These are phyloP conservation scores for Leuctra nigra DNA, from an alignment of 2,888 invertebrate species.

Conservation along the genomic window DNA sequence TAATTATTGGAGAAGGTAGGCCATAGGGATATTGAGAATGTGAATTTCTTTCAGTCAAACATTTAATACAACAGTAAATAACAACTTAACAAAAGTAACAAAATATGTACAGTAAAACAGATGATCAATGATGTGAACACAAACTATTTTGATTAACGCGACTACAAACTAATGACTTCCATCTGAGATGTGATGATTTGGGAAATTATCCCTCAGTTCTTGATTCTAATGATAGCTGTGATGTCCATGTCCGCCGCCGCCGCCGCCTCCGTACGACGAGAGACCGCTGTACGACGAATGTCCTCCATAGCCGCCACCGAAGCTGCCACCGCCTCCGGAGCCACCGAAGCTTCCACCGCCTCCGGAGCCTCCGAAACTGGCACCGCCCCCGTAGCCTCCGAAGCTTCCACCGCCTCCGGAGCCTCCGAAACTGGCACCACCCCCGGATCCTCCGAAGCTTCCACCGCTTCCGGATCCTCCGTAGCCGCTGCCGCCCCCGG, in stretches of 20 bases:
- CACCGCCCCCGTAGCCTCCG: conserved; percentile 12
- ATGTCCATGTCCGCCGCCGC: neutral
- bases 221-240: neutral
- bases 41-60: no score
- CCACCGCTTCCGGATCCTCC: conserved; percentile 2
- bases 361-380: conserved; percentile 5
- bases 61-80: no score
- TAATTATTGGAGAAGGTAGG: no score
- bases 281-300: neutral
- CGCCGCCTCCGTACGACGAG: neutral
- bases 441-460: neutral
- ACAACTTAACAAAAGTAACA: no score
- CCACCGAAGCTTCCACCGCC: conserved; percentile 6
- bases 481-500: conserved; percentile 6
- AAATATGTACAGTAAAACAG: no score
- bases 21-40: no score
- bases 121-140: no score
- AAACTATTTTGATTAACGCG: no score
- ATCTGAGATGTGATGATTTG: neutral
- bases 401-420: conserved; percentile 8
- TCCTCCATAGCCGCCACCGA: neutral
- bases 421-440: neutral
- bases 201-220: neutral
- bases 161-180: neutral
- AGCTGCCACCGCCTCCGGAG: neutral